These are phyloP conservation scores for Tragelaphus scriptus DNA, from an alignment of 2,113 vertebrate species.

Conservation along the genomic window DNA sequence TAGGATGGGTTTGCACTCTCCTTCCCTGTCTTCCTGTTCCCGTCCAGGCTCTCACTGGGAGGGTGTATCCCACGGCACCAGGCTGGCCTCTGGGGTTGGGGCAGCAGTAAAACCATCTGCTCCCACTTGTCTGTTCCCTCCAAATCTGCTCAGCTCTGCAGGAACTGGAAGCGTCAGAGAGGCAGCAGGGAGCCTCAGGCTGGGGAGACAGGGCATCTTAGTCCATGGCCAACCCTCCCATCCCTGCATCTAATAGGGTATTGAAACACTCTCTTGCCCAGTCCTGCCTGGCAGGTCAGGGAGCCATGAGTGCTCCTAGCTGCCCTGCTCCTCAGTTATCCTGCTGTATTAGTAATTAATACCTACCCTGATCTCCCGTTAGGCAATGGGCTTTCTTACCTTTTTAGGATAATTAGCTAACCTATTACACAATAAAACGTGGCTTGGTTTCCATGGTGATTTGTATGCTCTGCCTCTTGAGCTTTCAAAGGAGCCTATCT, in stretches of 20 bases:
- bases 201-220: background rate
- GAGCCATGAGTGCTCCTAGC: background rate
- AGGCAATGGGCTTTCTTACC: background rate
- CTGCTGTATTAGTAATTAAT: background rate
- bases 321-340: background rate
- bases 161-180: background rate
- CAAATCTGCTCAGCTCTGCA: fast-evolving
- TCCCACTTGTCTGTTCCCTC: background rate
- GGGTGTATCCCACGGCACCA: fast-evolving
- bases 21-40: too few relatives aligned
- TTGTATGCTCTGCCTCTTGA: background rate
- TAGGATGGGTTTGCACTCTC: fast-evolving
- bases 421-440: background rate
- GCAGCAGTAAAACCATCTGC: too few relatives aligned
- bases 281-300: background rate
- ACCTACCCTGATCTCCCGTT: background rate
- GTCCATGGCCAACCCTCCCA: fast-evolving
- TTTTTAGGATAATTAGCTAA: constrained; percentile 55
- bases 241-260: background rate
- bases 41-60: background rate
- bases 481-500: constrained; percentile 35
- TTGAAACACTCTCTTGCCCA: too few relatives aligned
- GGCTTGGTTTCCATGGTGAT: constrained; percentile 38
- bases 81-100: background rate
- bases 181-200: background rate